Base-by-base conservation (phyloP, 2,797 vertebrate genomes). In the Girardinus metallicus region DNA sequence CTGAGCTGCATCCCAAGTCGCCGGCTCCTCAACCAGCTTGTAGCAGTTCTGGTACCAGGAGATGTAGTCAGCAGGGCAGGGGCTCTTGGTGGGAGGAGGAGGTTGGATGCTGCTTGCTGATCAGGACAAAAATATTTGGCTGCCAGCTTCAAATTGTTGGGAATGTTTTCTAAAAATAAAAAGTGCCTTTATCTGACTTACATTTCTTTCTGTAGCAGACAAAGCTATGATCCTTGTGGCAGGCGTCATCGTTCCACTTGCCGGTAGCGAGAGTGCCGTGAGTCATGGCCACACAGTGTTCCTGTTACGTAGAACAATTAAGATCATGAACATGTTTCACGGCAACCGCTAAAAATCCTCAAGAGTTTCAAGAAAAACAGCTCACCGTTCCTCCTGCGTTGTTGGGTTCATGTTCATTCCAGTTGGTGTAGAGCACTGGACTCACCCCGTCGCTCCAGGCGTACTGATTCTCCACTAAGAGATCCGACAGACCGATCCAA, bases 41-140 rank as follows among this genome's bases (percentile, higher is more conserved):
- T 96, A 96, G 93, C 96, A 96, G 91, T 93, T 96, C n/a, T 70
- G 85, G 80, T 93, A 96, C 96, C 95, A 96, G 87, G 95, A 92
- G 80, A 87, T 82, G 91, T 96, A 96, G 77, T 86, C 93, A 0
- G 43, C 73, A 0, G 86, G 93, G 80, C 96, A 96, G 31, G 94
- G 93, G 88, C 64, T 94, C 36, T 39, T 51, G 0, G 95, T 95
- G 0, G 96, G 93, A 0, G 93, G 93, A 1, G 94, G 96, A 10
- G 92, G 91, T 0, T 77, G 1, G 8, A 96, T 80, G 85, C 79
- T 91, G 90, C 88, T 94, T 0, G 93, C 96, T 96, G 91, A 64
- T 44, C 71, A 64, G 68, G 74, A n/a, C 23, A 41, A 34, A 73
- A 47, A 46, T 74, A 9, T 29, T 34, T 26, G 1, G n/a, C 41